Percentiles rank a stretch among this genome's conserved stretches.
phyloP scores from a whole-genome alignment of 2,797 vertebrate species.

The Cryptoprocta ferox region DNA sequence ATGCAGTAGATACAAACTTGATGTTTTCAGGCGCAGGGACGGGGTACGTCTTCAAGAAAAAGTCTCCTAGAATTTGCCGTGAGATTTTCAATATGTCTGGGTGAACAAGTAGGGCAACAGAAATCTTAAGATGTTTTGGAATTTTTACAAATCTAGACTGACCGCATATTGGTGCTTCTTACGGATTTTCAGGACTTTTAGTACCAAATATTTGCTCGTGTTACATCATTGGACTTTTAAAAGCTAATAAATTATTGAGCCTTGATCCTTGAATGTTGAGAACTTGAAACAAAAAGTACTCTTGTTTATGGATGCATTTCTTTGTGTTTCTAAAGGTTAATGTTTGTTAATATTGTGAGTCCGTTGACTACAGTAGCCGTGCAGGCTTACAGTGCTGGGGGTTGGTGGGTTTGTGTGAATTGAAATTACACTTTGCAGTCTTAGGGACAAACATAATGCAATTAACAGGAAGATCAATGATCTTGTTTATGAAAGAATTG shows the following conservation, averaged over 20 bases:
- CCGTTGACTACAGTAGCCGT: not conserved
- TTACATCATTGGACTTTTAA: slow-evolving; percentile 12
- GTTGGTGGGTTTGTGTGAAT: slow-evolving; percentile 23
- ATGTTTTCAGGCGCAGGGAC: slow-evolving; percentile 72
- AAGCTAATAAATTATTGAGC: not conserved
- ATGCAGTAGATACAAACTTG: slow-evolving; percentile 72
- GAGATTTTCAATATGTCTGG: slow-evolving; percentile 15
- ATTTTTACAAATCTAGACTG: not conserved
- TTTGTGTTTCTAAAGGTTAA: slow-evolving; percentile 56
- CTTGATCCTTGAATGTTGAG: not conserved
- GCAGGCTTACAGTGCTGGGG: not conserved
- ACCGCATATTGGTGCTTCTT: not conserved
- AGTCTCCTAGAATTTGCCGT: not conserved
- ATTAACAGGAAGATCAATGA: slow-evolving; percentile 53
- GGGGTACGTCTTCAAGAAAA: not conserved
- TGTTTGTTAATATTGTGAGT: not conserved
- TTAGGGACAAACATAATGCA: not conserved
- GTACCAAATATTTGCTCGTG: not conserved
- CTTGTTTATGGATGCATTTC: slow-evolving; percentile 44
- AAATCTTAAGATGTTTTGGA: not conserved
- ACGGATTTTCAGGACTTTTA: not conserved
- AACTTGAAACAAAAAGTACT: slow-evolving; percentile 63
- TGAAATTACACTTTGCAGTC: slow-evolving; percentile 65
- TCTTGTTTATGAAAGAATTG: slow-evolving; percentile 40
- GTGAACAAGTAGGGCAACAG: not conserved